phyloP scores from a whole-genome alignment of 2,113 vertebrate genomes.

The Phrynocephalus versicolor region DNA sequence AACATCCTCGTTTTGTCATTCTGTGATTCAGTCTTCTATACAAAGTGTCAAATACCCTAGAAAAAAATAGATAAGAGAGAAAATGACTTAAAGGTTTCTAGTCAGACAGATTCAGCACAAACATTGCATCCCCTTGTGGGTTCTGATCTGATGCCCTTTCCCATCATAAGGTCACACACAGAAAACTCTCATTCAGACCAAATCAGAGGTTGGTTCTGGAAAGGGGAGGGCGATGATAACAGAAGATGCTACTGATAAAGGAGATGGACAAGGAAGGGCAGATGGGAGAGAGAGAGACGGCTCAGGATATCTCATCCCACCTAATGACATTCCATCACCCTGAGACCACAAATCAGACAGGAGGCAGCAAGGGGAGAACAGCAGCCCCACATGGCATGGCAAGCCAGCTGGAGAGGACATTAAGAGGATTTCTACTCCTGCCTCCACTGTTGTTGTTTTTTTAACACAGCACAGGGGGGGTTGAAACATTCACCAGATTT shows the following conservation, averaged over 20 bases:
- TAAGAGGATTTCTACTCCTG: conserved; percentile 51
- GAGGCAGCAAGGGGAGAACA: conserved; percentile 47
- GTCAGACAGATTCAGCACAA: conserved; percentile 46
- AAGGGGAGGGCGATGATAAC: background rate
- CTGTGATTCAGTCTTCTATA: background rate
- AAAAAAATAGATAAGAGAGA: conserved; percentile 77
- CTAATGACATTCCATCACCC: conserved; percentile 25
- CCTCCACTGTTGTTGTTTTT: background rate
- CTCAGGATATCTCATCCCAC: conserved; percentile 3
- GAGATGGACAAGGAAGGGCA: conserved; percentile 11
- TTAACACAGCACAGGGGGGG: conserved; percentile 7
- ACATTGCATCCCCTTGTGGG: background rate
- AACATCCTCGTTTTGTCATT: background rate
- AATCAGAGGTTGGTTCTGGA: conserved; percentile 30
- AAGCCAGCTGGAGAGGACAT: conserved; percentile 47
- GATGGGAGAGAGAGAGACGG: too few relatives aligned
- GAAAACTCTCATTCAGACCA: conserved; percentile 22
- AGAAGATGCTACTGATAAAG: conserved; percentile 25
- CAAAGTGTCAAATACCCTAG: conserved; percentile 75
- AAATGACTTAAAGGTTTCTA: conserved; percentile 70
- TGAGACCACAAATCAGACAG: conserved; percentile 23
- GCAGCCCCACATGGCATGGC: conserved; percentile 35
- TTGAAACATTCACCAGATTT: conserved; percentile 39
- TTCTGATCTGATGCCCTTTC: conserved; percentile 10
- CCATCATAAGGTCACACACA: conserved; percentile 36